A percentile compares a stretch with the other conserved stretches of the same genome.
Evolutionary conservation across 2,797 vertebrate species (phyloP).

Genomic region (Todus mexicanus): DNA sequence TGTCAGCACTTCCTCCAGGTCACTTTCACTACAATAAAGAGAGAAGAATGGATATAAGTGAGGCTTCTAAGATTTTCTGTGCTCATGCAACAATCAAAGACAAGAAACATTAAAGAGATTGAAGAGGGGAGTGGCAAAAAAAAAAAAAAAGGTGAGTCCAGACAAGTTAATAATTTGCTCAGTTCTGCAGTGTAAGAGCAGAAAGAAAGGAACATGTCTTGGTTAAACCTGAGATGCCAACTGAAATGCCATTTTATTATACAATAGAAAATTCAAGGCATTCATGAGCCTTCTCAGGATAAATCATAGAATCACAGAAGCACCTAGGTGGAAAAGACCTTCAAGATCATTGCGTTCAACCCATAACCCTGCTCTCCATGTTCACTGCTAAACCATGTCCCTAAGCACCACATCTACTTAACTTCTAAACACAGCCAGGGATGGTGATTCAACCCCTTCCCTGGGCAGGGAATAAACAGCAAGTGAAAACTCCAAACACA

Average conservation of each 20-base stretch:
- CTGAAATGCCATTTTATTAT: neutral
- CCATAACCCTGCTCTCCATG: no score
- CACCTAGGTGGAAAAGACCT: no score
- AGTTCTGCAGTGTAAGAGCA: neutral
- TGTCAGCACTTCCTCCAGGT: slow-evolving; percentile 93
- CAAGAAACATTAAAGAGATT: neutral
- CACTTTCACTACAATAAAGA: slow-evolving; percentile 83
- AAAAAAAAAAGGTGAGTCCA: neutral
- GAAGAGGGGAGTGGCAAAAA: neutral
- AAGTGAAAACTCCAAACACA: neutral
- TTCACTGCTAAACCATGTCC: no score
- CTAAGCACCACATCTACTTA: no score
- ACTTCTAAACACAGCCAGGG: no score
- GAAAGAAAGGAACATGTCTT: neutral
- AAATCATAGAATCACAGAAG: neutral
- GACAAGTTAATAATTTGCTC: neutral
- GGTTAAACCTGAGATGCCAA: neutral
- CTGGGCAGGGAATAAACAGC: neutral
- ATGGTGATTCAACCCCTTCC: no score
- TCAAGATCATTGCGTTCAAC: no score
- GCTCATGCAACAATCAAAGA: neutral
- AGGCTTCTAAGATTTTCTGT: neutral
- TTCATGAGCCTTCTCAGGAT: neutral
- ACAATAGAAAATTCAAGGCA: neutral
- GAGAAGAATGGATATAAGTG: neutral